phyloP scores from a whole-genome alignment of 30 jellyfish, hydroid and myxozoan species.

The Chrysaora quinquecirrha region DNA sequence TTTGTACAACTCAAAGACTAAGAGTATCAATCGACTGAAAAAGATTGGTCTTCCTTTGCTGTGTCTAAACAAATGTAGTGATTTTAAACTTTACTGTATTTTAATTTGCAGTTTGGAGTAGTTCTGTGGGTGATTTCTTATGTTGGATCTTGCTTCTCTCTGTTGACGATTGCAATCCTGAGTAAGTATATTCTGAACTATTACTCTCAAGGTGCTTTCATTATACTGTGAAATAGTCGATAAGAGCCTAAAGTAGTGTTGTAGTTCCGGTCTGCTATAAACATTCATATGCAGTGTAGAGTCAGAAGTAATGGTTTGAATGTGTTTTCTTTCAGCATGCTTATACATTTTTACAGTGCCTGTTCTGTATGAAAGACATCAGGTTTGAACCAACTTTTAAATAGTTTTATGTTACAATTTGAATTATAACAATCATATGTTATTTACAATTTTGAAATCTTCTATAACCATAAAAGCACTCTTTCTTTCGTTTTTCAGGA shows the following conservation, averaged over 20 bases:
- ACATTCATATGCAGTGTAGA: no score
- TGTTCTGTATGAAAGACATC: conserved; percentile 56
- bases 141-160: conserved; percentile 69
- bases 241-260: no score
- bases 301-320: no score
- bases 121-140: conserved; percentile 78
- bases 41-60: no score
- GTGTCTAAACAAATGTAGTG: no score
- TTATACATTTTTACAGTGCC: conserved; percentile 62
- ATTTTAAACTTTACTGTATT: neutral
- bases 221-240: no score
- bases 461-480: neutral
- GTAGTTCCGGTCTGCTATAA: no score
- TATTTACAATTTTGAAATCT: no score
- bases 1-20: no score
- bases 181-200: conserved; percentile 64
- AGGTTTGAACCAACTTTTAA: conserved; percentile 44
- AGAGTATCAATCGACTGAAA: no score
- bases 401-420: neutral
- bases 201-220: no score
- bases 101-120: conserved; percentile 80
- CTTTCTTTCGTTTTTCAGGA: conserved; percentile 22
- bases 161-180: conserved; percentile 64
- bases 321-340: conserved; percentile 43
- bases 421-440: no score